Percentiles rank a stretch among this genome's conserved stretches.
These are phyloP conservation scores for Carassius gibelio DNA, from an alignment of 2,113 vertebrate genomes.

Conservation along the genomic window DNA sequence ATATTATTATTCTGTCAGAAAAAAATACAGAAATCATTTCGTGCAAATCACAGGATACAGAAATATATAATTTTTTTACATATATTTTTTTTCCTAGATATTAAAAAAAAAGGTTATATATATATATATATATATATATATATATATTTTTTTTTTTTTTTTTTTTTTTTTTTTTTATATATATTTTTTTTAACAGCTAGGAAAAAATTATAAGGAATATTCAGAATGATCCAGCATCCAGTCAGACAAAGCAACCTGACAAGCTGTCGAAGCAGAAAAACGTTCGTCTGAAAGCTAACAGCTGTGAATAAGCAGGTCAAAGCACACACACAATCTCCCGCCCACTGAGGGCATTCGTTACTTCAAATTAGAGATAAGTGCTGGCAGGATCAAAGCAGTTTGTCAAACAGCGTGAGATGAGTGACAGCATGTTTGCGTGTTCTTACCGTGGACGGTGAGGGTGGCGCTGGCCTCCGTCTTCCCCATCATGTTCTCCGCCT, in stretches of 20 bases:
- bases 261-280: conserved; percentile 14
- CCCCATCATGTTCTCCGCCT: conserved; percentile 99
- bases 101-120: no score
- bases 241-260: not conserved
- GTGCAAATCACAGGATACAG: not conserved
- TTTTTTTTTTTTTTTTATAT: no score
- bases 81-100: no score
- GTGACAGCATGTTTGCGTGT: not conserved
- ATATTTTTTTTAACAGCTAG: not conserved
- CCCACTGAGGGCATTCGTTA: not conserved
- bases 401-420: conserved; percentile 62
- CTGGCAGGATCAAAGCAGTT: not conserved
- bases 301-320: not conserved
- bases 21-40: not conserved
- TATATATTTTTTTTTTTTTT: no score
- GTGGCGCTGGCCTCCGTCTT: conserved; percentile 94
- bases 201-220: not conserved
- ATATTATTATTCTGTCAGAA: not conserved
- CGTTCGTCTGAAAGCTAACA: not conserved
- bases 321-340: not conserved
- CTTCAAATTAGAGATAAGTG: not conserved
- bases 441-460: conserved; percentile 94
- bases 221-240: not conserved
- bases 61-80: no score
- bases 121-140: no score